phyloP scores from a whole-genome alignment of 2,797 vertebrate species.

The Botia kubotai region DNA sequence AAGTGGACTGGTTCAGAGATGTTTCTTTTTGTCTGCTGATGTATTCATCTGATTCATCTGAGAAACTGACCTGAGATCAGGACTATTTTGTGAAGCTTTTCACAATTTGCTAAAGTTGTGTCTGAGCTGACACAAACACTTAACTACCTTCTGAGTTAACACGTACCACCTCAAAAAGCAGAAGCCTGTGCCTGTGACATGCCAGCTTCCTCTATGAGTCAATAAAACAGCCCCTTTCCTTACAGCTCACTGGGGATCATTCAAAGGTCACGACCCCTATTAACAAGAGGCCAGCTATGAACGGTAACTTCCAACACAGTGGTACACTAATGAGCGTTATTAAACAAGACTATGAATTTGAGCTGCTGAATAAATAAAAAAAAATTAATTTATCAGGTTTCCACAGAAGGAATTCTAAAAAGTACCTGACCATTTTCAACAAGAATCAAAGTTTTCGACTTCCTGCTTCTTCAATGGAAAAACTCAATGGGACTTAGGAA shows the following conservation, averaged over 20 bases:
- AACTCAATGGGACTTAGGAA: not conserved
- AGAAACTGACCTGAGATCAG: not conserved
- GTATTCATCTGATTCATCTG: not conserved
- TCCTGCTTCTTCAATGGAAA: not conserved
- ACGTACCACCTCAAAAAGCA: conserved; percentile 26
- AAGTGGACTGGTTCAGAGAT: not conserved
- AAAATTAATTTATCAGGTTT: conserved; percentile 52
- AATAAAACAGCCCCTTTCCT: conserved; percentile 39
- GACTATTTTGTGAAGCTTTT: not conserved
- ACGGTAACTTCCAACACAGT: not conserved
- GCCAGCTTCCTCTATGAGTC: conserved; percentile 41
- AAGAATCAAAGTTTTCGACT: not conserved
- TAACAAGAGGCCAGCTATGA: not conserved
- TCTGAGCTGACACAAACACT: not conserved
- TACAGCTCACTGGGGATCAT: conserved; percentile 12
- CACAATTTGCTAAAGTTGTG: not conserved
- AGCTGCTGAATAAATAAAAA: conserved; percentile 24
- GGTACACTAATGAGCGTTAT: not conserved
- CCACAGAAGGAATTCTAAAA: conserved; percentile 41
- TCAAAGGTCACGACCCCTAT: not conserved
- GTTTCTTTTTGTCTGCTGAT: not conserved
- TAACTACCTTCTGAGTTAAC: conserved; percentile 6
- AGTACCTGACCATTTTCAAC: not conserved
- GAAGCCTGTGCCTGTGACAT: not conserved
- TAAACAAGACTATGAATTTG: conserved; percentile 9